Evolutionary conservation across 2,797 vertebrate species (phyloP), one percentile per base, ranked within the genome.

Genomic region (Sus cebifrons): DNA sequence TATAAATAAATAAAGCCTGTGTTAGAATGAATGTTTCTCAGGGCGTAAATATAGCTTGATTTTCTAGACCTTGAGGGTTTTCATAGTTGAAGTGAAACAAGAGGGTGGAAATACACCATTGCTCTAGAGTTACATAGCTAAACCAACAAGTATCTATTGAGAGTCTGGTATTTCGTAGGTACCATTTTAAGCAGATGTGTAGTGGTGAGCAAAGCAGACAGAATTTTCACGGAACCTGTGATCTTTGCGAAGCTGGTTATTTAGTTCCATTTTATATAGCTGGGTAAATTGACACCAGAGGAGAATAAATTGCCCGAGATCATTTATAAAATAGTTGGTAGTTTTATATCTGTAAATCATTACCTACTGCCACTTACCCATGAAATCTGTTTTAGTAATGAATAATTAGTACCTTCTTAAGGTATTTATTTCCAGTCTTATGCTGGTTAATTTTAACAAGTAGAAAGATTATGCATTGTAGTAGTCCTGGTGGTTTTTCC

Each of bases 371-470:
- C 49, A 84, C 23, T 65, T 40, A 78, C 23, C 86, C 70, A 16
- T 94, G 77, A 96, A 87, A 67, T 82, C 36, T 65, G 40, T n/a
- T 82, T 93, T 79, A 49, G 23, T 49, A 49, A 49, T 49, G 44
- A 49, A 49, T 49, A 49, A 49, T 49, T 49, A 7, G 44, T 49
- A 49, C 44, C 44, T 83, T 94, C 78, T 70, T 83, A 92, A 54
- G 25, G 16, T 49, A 82, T 27, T 82, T 84, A 85, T 79, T 93
- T 95, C 58, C 84, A 44, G 13, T 65, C 21, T 87, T 88, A 60
- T 7, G 21, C 49, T 65, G 52, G 64, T 91, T 96, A 73, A 83
- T 92, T 91, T 96, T 96, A 94, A 92, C 68, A 88, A 73, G 6
- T 64, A 29, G 79, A 70, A 85, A 91, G 56, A 84, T 27, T 60